These are phyloP conservation scores for Pangasius mekongensis DNA, from an alignment of 2,797 vertebrate genomes.

Conservation along the genomic window DNA sequence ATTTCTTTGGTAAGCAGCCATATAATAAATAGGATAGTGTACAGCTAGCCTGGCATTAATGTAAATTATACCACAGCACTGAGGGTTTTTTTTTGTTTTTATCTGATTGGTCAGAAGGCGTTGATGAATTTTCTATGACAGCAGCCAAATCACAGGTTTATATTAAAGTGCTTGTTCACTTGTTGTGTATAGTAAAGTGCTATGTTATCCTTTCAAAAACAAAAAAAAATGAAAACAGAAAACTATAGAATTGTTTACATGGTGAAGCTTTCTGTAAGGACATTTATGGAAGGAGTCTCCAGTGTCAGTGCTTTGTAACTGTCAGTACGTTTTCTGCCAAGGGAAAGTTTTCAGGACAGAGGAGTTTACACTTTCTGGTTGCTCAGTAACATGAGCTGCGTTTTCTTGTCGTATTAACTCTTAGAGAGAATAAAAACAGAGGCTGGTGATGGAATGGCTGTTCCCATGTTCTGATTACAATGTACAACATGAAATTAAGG, in stretches of 20 bases:
- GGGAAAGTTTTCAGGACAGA: background rate
- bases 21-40: background rate
- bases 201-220: no score
- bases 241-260: background rate
- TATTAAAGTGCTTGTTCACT: background rate
- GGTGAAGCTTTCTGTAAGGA: background rate
- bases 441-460: background rate
- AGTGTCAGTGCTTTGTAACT: background rate
- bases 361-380: background rate
- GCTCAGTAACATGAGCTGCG: background rate
- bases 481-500: background rate
- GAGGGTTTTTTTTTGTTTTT: background rate
- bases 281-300: background rate
- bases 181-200: no score
- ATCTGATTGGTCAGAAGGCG: background rate
- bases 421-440: background rate
- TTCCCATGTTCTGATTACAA: background rate
- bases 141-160: background rate
- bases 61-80: background rate
- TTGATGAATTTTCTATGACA: background rate
- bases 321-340: background rate
- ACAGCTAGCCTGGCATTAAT: background rate
- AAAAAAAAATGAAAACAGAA: background rate
- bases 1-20: background rate
- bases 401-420: background rate